Conservation (phyloP, 2,888 invertebrate species). For the Julus scandinavius region DNA sequence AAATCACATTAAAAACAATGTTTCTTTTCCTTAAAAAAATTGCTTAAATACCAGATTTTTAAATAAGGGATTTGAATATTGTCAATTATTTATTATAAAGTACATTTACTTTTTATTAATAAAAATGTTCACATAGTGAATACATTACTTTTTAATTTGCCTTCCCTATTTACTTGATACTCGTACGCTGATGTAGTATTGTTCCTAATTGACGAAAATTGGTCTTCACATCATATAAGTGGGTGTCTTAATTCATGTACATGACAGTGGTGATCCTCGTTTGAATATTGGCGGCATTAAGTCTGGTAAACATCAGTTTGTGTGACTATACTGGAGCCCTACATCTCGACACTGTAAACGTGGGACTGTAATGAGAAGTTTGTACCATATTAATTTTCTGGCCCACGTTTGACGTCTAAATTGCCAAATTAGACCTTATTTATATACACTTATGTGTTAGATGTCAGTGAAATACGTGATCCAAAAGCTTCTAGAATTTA, state of each 20-base stretch:
- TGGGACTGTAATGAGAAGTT: neutral
- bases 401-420: neutral
- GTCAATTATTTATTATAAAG: no score
- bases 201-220: neutral
- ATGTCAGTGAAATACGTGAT: neutral
- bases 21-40: no score
- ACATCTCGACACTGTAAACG: neutral
- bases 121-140: no score
- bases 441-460: neutral
- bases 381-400: neutral
- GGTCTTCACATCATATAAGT: neutral
- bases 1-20: no score
- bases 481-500: neutral
- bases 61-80: no score
- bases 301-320: neutral
- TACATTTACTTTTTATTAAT: no score
- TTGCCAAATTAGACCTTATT: conserved; percentile 1
- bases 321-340: neutral
- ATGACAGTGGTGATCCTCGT: neutral
- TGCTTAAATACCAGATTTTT: no score
- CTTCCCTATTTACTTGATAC: no score
- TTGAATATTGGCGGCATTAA: neutral
- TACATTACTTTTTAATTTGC: no score
- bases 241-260: neutral
- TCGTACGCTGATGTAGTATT: neutral